These are phyloP conservation scores for Trichopria drosophilae DNA, from an alignment of 2,888 invertebrate species.

Conservation along the genomic window DNA sequence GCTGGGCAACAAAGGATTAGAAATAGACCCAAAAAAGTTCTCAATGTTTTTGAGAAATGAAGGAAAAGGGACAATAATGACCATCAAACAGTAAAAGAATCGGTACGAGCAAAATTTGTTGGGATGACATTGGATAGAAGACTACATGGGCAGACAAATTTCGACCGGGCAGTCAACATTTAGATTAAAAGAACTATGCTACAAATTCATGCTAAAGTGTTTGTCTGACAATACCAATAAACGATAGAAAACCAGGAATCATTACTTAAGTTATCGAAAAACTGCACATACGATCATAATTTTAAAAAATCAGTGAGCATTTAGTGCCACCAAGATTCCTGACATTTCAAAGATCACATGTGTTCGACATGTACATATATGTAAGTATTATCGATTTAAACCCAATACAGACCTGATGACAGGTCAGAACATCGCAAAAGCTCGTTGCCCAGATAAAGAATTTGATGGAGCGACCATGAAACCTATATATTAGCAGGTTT, in stretches of 20 bases:
- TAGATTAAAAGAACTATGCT: conserved; percentile 12
- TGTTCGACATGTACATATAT: no score
- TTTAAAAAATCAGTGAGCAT: no score
- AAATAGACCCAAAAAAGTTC: conserved; percentile 12
- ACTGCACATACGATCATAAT: conserved; percentile 14
- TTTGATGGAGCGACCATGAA: conserved; percentile 6
- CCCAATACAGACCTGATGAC: no score
- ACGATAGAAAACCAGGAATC: conserved; percentile 8
- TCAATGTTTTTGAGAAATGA: conserved; percentile 23
- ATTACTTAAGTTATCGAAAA: neutral
- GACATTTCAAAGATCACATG: no score
- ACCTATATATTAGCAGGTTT: no score
- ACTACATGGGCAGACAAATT: conserved; percentile 17
- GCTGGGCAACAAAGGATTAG: conserved; percentile 1
- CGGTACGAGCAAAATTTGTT: conserved; percentile 13
- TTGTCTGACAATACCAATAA: neutral
- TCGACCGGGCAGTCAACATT: conserved; percentile 3
- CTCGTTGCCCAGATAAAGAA: no score
- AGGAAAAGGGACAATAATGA: no score
- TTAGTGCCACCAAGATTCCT: no score
- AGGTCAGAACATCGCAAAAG: no score
- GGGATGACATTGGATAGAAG: conserved; percentile 15
- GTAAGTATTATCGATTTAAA: no score
- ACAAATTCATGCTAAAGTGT: conserved; percentile 13
- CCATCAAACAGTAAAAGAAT: neutral